Percentiles rank a stretch among this genome's conserved stretches.
Evolutionary conservation across 2,113 vertebrate genomes (phyloP).

Genomic region (Willisornis vidua): DNA sequence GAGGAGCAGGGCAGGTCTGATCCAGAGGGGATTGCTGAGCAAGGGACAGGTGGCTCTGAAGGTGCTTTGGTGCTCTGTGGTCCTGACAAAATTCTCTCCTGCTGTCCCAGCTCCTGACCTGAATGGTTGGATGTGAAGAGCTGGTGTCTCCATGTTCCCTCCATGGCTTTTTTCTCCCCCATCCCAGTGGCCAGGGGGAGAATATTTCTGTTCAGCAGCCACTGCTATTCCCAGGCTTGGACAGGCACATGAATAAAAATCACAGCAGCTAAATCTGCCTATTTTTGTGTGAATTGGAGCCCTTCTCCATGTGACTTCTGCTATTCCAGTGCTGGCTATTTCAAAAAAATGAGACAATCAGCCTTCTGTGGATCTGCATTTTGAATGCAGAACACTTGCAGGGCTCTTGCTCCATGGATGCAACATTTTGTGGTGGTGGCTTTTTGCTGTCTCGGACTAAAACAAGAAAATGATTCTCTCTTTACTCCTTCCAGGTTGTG

Average conservation of each 20-base stretch:
- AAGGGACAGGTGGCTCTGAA: rapidly evolving
- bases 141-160: not conserved
- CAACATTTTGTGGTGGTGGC: slow-evolving; percentile 21
- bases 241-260: slow-evolving; percentile 16
- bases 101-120: not conserved
- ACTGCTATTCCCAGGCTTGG: not conserved
- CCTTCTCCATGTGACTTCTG: slow-evolving; percentile 48
- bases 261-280: slow-evolving; percentile 30
- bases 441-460: not conserved
- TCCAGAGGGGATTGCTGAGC: not conserved
- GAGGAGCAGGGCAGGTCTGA: rapidly evolving
- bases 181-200: not conserved
- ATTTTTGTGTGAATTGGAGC: slow-evolving; percentile 38
- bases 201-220: not conserved
- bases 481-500: not conserved
- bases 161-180: not conserved
- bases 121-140: not conserved
- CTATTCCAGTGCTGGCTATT: slow-evolving; percentile 47
- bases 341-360: slow-evolving; percentile 37
- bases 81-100: rapidly evolving
- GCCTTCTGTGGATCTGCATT: slow-evolving; percentile 49
- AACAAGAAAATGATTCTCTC: not conserved
- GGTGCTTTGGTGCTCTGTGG: not conserved
- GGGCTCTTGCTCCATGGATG: slow-evolving; percentile 33
- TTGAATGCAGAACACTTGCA: slow-evolving; percentile 55